Percentiles rank a stretch among this genome's conserved stretches.
Evolutionary conservation across 2,888 invertebrate genomes (phyloP).

Genomic region (Cecidostiba fungosa): DNA sequence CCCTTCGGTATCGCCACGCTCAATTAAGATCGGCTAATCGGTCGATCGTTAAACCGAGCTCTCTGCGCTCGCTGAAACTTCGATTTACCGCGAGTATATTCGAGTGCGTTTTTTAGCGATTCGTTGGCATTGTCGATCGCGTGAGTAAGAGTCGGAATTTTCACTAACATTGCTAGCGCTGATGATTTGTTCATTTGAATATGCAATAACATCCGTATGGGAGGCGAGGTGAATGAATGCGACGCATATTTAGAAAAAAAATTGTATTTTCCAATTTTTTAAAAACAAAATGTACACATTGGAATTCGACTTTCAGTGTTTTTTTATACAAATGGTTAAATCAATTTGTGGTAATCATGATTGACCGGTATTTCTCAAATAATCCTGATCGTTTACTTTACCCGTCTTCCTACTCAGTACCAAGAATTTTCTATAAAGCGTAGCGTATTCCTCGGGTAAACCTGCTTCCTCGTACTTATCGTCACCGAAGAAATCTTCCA

Average conservation of each 20-base stretch:
- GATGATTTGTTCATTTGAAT: background rate
- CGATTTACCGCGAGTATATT: conserved; percentile 19
- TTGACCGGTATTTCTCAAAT: background rate
- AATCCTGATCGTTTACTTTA: background rate
- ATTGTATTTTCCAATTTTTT: background rate
- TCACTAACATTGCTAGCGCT: background rate
- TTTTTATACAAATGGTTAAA: too few relatives aligned
- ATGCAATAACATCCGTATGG: background rate
- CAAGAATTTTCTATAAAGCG: conserved; percentile 34
- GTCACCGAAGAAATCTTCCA: background rate
- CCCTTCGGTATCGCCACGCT: conserved; percentile 31
- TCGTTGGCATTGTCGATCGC: conserved; percentile 32
- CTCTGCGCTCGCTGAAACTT: conserved; percentile 1
- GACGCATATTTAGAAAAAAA: background rate
- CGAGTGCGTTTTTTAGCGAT: conserved; percentile 10
- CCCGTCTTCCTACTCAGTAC: background rate
- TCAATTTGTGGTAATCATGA: too few relatives aligned
- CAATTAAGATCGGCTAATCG: conserved; percentile 55
- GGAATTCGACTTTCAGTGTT: too few relatives aligned
- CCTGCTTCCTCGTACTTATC: background rate
- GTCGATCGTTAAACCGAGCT: conserved; percentile 44
- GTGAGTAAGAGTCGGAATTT: conserved; percentile 28
- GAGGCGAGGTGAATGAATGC: background rate
- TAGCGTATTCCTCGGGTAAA: conserved; percentile 11
- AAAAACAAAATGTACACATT: background rate